Conservation (phyloP, 2,888 invertebrate genomes). For the Andrena trimmerana region DNA sequence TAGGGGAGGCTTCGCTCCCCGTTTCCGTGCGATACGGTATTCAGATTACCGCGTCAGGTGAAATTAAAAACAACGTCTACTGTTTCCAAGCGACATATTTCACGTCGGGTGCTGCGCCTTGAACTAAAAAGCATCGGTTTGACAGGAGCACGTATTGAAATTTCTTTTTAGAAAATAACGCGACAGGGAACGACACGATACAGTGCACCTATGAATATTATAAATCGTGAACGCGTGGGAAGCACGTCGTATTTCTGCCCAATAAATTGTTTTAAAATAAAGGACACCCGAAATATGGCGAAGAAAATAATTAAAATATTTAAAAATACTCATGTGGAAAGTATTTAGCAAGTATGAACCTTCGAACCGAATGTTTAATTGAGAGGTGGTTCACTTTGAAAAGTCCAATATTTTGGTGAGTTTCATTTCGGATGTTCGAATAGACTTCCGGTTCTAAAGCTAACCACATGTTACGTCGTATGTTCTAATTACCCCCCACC, state of each 20-base stretch:
- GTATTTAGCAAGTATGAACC: not conserved
- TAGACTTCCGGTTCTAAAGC: not conserved
- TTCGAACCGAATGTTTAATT: not conserved
- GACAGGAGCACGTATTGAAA: too few species aligned
- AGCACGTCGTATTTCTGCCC: too few species aligned
- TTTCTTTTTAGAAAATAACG: too few species aligned
- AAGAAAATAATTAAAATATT: not conserved
- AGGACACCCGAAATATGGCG: too few species aligned
- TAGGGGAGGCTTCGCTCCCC: not conserved
- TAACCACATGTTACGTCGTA: not conserved
- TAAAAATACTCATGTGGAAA: not conserved
- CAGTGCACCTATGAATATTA: too few species aligned
- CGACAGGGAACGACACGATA: too few species aligned
- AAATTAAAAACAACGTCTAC: too few species aligned
- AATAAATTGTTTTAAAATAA: too few species aligned
- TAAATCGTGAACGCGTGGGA: too few species aligned
- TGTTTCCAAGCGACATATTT: conserved; percentile 1
- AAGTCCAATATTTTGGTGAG: not conserved
- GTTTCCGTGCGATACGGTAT: not conserved
- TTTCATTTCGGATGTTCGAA: not conserved
- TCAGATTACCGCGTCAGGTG: too few species aligned
- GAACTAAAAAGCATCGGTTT: too few species aligned
- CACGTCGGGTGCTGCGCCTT: not conserved
- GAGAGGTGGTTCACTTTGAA: not conserved
- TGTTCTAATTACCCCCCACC: not conserved